Conservation (phyloP, 2,113 vertebrate species). For the Tringa solitaria region DNA sequence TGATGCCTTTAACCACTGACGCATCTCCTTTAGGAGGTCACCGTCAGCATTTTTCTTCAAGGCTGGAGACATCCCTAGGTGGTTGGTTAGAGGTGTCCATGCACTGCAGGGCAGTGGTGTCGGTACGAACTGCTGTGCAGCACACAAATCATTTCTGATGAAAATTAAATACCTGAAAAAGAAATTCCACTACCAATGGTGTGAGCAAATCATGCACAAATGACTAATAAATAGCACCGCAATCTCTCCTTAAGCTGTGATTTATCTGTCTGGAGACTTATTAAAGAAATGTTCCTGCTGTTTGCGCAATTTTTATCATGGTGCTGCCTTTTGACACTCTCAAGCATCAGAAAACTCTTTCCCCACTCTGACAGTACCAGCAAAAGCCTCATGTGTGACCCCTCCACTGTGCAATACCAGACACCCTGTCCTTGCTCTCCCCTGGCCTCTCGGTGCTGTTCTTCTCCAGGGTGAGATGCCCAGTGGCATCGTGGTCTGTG, state of each 20-base stretch:
- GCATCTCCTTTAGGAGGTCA: background rate
- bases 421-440: background rate
- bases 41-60: background rate
- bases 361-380: background rate
- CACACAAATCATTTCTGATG: constrained; percentile 37
- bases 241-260: constrained; percentile 47
- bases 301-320: constrained; percentile 4
- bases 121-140: background rate
- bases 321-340: background rate
- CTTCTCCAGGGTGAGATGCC: background rate
- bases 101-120: background rate
- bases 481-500: background rate
- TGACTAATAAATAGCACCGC: constrained; percentile 38
- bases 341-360: background rate
- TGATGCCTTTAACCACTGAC: background rate
- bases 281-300: constrained; percentile 39
- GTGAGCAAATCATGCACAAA: constrained; percentile 57
- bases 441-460: background rate
- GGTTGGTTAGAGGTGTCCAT: background rate
- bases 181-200: constrained; percentile 35
- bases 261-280: constrained; percentile 56
- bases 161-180: constrained; percentile 52
- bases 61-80: background rate
- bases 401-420: background rate
- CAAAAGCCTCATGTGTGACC: background rate